Percentiles rank a stretch among this genome's conserved stretches.
Evolutionary conservation across 2,888 invertebrate species (phyloP).

Genomic region (Machimus atricapillus): DNA sequence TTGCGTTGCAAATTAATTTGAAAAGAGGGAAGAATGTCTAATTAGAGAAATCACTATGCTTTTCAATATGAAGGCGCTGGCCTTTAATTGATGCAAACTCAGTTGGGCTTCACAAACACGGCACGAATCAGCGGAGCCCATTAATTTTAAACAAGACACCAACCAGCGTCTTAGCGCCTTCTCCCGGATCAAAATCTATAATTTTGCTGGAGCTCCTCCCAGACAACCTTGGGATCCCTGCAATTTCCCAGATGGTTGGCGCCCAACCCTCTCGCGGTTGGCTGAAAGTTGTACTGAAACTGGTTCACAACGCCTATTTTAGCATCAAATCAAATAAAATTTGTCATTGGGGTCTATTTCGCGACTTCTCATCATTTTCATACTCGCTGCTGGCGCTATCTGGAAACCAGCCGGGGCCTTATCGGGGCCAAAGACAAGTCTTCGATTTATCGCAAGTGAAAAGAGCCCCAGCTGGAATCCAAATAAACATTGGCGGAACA

Average conservation of each 20-base stretch:
- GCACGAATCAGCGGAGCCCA: background rate
- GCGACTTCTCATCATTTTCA: background rate
- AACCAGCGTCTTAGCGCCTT: background rate
- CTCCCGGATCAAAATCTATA: background rate
- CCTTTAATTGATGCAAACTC: background rate
- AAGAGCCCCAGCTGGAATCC: background rate
- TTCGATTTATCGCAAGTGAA: background rate
- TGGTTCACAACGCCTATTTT: background rate
- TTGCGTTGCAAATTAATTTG: background rate
- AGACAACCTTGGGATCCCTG: background rate
- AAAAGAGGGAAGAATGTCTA: background rate
- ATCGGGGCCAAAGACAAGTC: background rate
- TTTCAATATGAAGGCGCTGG: background rate
- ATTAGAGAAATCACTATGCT: background rate
- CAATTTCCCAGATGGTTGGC: background rate
- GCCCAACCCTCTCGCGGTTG: background rate
- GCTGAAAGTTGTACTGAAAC: background rate
- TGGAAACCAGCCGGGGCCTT: background rate
- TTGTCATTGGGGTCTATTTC: background rate
- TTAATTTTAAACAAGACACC: background rate
- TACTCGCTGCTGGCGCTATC: background rate
- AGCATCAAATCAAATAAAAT: background rate
- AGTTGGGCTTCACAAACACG: background rate
- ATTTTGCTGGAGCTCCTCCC: background rate
- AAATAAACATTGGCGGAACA: background rate